Base-by-base conservation (phyloP, 35 echinoderm and acorn worm genomes). In the Holothuria glaberrima region DNA sequence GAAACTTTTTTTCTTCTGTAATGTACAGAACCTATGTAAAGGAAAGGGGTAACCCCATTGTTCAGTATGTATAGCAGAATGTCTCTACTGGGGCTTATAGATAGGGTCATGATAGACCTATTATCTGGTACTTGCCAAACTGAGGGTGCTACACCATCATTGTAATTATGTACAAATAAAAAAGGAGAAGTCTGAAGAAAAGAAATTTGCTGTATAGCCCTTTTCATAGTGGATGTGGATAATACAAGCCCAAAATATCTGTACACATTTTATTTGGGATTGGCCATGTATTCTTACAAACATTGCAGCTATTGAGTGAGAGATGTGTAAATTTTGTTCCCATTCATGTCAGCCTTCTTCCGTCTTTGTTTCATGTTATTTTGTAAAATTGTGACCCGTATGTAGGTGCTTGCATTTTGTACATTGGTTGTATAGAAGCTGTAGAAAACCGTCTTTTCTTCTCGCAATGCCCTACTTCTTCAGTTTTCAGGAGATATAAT, bases 1-100 rank as follows among this genome's bases (percentile, higher is more conserved):
- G 74, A 48, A 35, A 34, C 9, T 73, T 54, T 54, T 78, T 78
- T 78, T 78, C 50, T 78, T 78, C 50, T 48, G 50, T 78, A 78
- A 78, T 78, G 74, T 78, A 78, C 74, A 78, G 50, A 78, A 48
- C 74, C 74, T 78, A 52, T 78, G 74, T 78, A 78, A 78, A 78
- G 38, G 74, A 54, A 17, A 54, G 50, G 50, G 50, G 50, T 54
- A 54, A 54, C 50, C 50, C 50, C 50, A 54, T 54, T 54, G 50
- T 54, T 54, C 50, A 54, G 50, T 54, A 14, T 54, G 50, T 54
- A 54, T 54, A 54, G 50, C 50, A 54, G 5, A 54, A 54, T 17
- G 50, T 54, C 50, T 54, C 50, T 54, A 14, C 50, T 1, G 50
- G 50, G 50, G 50, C 50, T 54, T 54, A 54, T 54, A 46, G 44